Base-by-base conservation (phyloP, 2,888 invertebrate species). In the Nemoura dubitans region DNA sequence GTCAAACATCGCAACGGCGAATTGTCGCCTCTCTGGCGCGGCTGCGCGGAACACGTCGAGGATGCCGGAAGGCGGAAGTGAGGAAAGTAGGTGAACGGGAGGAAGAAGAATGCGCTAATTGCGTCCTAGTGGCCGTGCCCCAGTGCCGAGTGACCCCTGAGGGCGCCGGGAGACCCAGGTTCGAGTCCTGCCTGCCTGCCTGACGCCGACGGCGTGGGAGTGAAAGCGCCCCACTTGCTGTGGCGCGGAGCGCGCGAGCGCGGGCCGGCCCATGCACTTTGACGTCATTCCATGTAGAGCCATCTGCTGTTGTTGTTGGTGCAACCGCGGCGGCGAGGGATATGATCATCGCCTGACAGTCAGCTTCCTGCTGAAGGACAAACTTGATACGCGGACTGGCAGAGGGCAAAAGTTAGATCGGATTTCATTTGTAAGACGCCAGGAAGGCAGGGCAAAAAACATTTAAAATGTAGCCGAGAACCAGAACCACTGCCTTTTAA, bases 221-320 rank as follows among this genome's bases (percentile, higher is more conserved):
- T 59, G 59, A 59, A 27, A 29, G 29, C 81, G 81, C 27, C 81
- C 81, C 30, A 81, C 81, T 81, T 81, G 80, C n/a, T 76, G 76
- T 25, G 78, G 14, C n/a, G 78, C 25, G 78, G 1, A 6, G 36
- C 36, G 36, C 36, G 3, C 36, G 36, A 10, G 3, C 36, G 10
- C n/a, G n/a, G n/a, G n/a, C n/a, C n/a, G n/a, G n/a, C n/a, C 14
- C 59, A 21, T 21, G 14, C 59, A 21, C 59, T 59, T 59, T 59
- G 59, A 59, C 59, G 59, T 59, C 59, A 59, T 59, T 59, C 59
- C 6, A 59, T 36, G 36, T 3, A 59, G 21, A 59, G 21, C 59
- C 59, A 59, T 59, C 59, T 59, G 59, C 21, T 59, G 59, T 59
- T 59, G 59, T 59, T 59, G 10, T 21, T 21, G 59, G 2, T 21